phyloP scores from a whole-genome alignment of 2,888 invertebrate genomes.

The Hypomecis punctinalis region DNA sequence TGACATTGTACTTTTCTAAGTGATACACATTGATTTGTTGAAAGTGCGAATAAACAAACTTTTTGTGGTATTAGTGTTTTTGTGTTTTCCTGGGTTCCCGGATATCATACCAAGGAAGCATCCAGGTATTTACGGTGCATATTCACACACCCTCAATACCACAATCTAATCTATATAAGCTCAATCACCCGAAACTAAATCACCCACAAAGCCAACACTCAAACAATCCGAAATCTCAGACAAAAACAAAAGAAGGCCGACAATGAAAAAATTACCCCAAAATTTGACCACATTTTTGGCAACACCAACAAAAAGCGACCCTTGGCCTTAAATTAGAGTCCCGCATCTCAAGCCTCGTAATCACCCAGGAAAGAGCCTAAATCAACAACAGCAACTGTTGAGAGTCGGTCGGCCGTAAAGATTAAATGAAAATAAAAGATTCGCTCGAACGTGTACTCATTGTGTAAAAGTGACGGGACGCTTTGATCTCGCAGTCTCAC shows the following conservation, averaged over 20 bases:
- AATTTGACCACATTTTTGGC: constrained; percentile 5
- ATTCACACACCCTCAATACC: no score
- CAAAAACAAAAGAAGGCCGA: constrained; percentile 8
- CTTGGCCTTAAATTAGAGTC: constrained; percentile 30
- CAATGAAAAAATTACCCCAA: constrained; percentile 7
- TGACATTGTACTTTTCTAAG: no score
- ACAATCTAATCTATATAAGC: no score
- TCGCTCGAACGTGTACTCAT: constrained; percentile 32
- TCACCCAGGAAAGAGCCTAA: constrained; percentile 37
- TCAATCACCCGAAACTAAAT: background rate
- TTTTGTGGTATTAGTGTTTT: no score
- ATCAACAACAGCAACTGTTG: constrained; percentile 39
- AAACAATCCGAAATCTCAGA: background rate
- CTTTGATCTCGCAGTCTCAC: constrained; percentile 22
- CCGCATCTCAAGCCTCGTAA: constrained; percentile 34
- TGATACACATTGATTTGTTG: no score
- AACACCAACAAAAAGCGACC: constrained; percentile 25
- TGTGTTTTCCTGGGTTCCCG: no score
- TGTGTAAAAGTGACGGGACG: constrained; percentile 26
- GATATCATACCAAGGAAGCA: no score
- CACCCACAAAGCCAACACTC: background rate
- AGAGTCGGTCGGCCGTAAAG: constrained; percentile 38
- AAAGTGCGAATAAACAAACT: no score
- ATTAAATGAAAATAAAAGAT: constrained; percentile 49
- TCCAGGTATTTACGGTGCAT: no score